These are phyloP conservation scores for Drosophila ambigua DNA, from an alignment of 1,140 invertebrate species.

Conservation along the genomic window DNA sequence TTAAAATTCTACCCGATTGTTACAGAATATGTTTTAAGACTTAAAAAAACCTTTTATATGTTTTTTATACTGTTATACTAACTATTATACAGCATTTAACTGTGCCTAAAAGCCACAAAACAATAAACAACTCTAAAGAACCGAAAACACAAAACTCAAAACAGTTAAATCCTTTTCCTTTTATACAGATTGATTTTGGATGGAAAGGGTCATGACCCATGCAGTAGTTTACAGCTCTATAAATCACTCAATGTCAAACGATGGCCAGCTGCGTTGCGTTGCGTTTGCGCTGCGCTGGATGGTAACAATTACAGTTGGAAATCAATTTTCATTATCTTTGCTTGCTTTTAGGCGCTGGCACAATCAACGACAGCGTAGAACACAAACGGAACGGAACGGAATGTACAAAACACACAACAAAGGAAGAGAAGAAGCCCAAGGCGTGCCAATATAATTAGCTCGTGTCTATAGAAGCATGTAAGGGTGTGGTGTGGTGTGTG, in stretches of 20 bases:
- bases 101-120: no score
- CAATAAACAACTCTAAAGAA: no score
- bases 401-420: background rate
- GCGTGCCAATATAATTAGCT: conserved; percentile 75
- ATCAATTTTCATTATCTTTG: conserved; percentile 70
- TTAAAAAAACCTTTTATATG: no score
- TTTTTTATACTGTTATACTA: no score
- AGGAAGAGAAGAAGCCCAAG: conserved; percentile 56
- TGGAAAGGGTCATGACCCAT: conserved; percentile 18
- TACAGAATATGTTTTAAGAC: no score
- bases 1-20: no score
- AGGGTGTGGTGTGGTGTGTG: conserved; percentile 18
- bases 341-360: conserved; percentile 60
- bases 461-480: conserved; percentile 16
- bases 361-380: conserved; percentile 35
- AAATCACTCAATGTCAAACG: conserved; percentile 18
- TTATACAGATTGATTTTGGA: background rate
- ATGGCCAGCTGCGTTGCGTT: background rate
- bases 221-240: conserved; percentile 7
- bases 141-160: no score
- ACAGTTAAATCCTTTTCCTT: no score
- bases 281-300: conserved; percentile 2
- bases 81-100: no score
- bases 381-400: background rate
- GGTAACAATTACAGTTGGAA: conserved; percentile 43